These are phyloP conservation scores for Boloria selene DNA, from an alignment of 2,888 invertebrate genomes.

Conservation along the genomic window DNA sequence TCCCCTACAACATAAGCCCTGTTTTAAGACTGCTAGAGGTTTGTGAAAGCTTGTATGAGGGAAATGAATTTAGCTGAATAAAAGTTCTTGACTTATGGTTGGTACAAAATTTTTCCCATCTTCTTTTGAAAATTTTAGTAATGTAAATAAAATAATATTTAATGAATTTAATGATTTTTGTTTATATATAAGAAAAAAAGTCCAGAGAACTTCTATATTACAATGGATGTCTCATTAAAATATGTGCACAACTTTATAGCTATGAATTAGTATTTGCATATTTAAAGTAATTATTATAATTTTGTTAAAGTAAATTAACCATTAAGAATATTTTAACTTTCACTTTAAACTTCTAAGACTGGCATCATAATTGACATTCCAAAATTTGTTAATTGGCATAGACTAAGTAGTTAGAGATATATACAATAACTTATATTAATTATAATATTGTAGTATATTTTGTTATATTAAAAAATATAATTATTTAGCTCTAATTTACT, in stretches of 20 bases:
- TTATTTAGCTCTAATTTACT: slow-evolving; percentile 17
- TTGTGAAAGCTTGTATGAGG: slow-evolving; percentile 93
- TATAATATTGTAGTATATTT: slow-evolving; percentile 50
- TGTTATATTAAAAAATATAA: slow-evolving; percentile 38
- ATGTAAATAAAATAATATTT: slow-evolving; percentile 17
- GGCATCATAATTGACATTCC: slow-evolving; percentile 55
- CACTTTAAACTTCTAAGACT: slow-evolving; percentile 38
- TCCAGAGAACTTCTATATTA: not conserved
- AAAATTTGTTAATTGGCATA: slow-evolving; percentile 50
- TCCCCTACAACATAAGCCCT: slow-evolving; percentile 95
- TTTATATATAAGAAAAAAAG: slow-evolving; percentile 6
- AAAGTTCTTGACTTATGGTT: slow-evolving; percentile 10
- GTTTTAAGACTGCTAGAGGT: slow-evolving; percentile 91
- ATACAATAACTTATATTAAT: slow-evolving; percentile 58
- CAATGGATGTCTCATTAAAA: slow-evolving; percentile 3
- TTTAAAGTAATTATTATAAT: slow-evolving; percentile 10
- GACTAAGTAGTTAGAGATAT: slow-evolving; percentile 22
- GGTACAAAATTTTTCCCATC: slow-evolving; percentile 19
- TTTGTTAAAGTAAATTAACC: slow-evolving; percentile 5
- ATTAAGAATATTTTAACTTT: slow-evolving; percentile 23
- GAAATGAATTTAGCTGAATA: slow-evolving; percentile 89
- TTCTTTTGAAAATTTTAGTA: slow-evolving; percentile 7
- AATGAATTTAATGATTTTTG: slow-evolving; percentile 7
- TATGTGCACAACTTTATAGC: not conserved
- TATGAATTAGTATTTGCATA: not conserved